Evolutionary conservation across 2,797 vertebrate species (phyloP), one percentile per base, ranked within the genome.

Genomic region (Denticeps clupeoides): DNA sequence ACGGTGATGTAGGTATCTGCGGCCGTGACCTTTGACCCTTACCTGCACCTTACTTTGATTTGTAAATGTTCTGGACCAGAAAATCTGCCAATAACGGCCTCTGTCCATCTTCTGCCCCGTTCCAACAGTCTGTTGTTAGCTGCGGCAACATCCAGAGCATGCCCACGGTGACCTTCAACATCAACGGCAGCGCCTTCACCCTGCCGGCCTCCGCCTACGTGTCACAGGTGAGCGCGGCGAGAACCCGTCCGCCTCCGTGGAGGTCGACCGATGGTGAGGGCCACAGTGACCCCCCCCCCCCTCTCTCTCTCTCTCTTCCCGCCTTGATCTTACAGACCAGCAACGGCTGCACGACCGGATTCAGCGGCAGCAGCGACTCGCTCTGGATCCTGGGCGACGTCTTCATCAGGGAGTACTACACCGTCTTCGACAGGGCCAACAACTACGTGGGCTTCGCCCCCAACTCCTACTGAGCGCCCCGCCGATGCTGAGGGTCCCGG

Each of bases 341-440:
- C 28, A 29, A 44, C 1, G 41, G 50, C 23, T 80, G 78, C 62
- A 40, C 0, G 11, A 71, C 65, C 42, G 77, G 77, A 54, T 78
- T 79, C 41, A 50, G 65, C 7, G 57, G 58, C 23, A 68, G 67
- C 7, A 11, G 6, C 23, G 1, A 18, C 1, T 51, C 59, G 25
- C 65, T 76, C 28, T 82, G 75, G 75, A 78, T 79, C 64, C 59
- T 79, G 49, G 75, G 79, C 47, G 74, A 80, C 32, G 76, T 81
- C 44, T 80, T 81, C 63, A 82, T 78, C 64, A 69, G 74, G 56
- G 51, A 77, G 47, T 79, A 57, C 60, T 79, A 74, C 1, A 24
- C 48, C 4, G 18, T 77, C 51, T 81, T 80, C 49, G 43, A 79
- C 24, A 2, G 27, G 4, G 5, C 50, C 5, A 0, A 1, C 31